phyloP scores from a whole-genome alignment of 2,113 vertebrate genomes.

The Plestiodon gilberti region DNA sequence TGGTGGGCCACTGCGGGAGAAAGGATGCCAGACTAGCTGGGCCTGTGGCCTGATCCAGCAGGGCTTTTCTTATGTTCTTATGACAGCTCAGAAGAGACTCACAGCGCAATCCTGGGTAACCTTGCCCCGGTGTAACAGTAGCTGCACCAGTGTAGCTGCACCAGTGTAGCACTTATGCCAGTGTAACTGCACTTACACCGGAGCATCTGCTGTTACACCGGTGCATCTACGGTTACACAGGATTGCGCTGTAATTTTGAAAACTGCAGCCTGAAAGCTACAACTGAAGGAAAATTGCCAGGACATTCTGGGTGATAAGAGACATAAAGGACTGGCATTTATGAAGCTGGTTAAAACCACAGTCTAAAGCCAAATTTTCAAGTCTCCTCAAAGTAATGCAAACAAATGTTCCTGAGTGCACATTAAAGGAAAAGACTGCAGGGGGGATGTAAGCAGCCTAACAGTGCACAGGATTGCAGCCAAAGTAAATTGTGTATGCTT shows the following conservation, averaged over 20 bases:
- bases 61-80: too few species aligned
- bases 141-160: too few species aligned
- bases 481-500: neutral
- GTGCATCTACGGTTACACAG: too few species aligned
- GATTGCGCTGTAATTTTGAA: constrained; percentile 3
- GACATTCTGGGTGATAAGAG: neutral
- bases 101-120: too few species aligned
- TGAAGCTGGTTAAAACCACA: neutral
- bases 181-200: too few species aligned
- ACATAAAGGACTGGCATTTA: neutral
- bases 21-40: too few species aligned
- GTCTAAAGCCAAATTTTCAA: fast-evolving
- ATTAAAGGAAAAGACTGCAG: neutral
- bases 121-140: too few species aligned
- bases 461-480: neutral
- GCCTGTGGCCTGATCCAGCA: too few species aligned
- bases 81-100: too few species aligned
- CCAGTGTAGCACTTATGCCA: too few species aligned
- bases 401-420: neutral
- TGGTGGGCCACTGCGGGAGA: too few species aligned
- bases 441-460: neutral
- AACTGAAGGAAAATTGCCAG: fast-evolving
- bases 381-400: neutral
- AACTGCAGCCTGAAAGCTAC: fast-evolving
- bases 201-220: too few species aligned